Base-by-base conservation (phyloP, 2,797 vertebrate genomes). In the Gymnoscopelus braueri region DNA sequence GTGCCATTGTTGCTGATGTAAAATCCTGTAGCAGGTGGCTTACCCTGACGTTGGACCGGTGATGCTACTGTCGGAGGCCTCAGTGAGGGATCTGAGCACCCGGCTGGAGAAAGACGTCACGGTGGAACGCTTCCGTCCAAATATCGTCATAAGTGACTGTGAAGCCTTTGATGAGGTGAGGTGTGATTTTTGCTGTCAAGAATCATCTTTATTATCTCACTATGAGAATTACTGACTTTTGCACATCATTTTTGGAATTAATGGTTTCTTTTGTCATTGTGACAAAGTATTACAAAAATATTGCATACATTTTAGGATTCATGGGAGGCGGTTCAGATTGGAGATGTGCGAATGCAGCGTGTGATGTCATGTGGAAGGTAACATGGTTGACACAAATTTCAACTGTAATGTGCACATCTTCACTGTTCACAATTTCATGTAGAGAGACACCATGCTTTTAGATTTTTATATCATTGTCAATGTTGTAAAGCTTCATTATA, bases 271-370 rank as follows among this genome's bases (percentile, higher is more conserved):
- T 39, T 5, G 32, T 39, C 7, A 39, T 39, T 7, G 35, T 39
- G 35, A 39, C 35, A 39, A 39, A 50, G 12, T 10, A 5, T 10
- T 50, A 50, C 48, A 9, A 12, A 50, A 50, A 50, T 50, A 50
- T 50, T 39, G 7, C 35, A 7, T 39, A 39, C 35, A 39, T 75
- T 86, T 73, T 76, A 99, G 98, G 97, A 99, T 79, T 93, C 93
- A 0, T 99, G 98, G 97, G 86, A 95, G 1, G 91, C 96, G 55
- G 55, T 99, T 72, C 91, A 95, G 85, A 95, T 99, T 81, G 97
- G 96, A 6, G 80, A 88, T 0, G 94, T 92, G 83, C 92, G 93
- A 60, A 75, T 99, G 83, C 95, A 92, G 71, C 94, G 96, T 54
- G 89, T 95, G 0, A 92, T 95, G 90, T 93, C 94, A 59, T 98